Conservation (phyloP, 2,888 invertebrate genomes). For the Protodeltote pygarga region DNA sequence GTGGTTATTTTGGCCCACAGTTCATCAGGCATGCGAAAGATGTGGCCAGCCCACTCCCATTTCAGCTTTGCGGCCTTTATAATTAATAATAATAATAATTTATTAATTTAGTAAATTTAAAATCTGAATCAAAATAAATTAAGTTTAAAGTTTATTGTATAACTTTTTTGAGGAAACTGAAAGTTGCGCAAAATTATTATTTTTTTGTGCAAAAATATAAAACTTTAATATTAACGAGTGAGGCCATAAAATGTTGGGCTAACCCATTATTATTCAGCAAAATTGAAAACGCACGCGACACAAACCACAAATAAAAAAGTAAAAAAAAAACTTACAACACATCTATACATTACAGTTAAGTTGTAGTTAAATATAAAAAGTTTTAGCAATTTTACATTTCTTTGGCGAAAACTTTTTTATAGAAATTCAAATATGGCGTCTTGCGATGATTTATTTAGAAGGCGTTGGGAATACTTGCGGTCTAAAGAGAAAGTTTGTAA, state of each 20-base stretch:
- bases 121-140: too few species aligned
- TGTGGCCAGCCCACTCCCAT: too few species aligned
- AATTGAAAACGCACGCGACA: conserved; percentile 31
- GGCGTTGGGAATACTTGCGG: conserved; percentile 36
- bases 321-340: conserved; percentile 22
- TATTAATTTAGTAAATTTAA: too few species aligned
- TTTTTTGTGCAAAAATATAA: too few species aligned
- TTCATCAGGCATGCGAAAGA: too few species aligned
- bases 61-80: too few species aligned
- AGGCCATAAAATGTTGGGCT: not conserved
- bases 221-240: too few species aligned
- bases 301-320: conserved; percentile 22
- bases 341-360: conserved; percentile 22
- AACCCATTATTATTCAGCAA: conserved; percentile 15
- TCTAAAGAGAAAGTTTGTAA: conserved; percentile 39
- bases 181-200: too few species aligned
- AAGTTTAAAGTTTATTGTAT: too few species aligned
- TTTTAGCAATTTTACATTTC: conserved; percentile 44
- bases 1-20: too few species aligned
- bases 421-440: conserved; percentile 46
- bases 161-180: too few species aligned
- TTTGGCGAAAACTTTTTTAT: conserved; percentile 40
- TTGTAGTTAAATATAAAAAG: conserved; percentile 41
- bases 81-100: too few species aligned
- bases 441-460: conserved; percentile 49